Percentiles rank a stretch among this genome's conserved stretches.
phyloP scores from a whole-genome alignment of 2,888 invertebrate species.

The Ormyrus thymus region DNA sequence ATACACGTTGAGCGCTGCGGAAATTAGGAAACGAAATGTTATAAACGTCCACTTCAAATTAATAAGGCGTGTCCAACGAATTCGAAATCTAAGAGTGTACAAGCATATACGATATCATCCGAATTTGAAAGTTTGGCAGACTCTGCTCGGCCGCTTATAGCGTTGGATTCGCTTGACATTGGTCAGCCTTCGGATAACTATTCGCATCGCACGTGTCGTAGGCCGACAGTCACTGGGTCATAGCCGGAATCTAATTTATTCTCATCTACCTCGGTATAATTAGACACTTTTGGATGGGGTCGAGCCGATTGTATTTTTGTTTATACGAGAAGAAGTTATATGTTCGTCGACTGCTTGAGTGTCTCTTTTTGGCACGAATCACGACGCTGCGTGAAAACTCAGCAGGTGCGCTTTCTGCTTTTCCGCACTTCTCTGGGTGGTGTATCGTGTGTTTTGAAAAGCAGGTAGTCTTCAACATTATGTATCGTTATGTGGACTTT shows the following conservation, averaged over 20 bases:
- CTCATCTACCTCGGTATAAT: conserved; percentile 32
- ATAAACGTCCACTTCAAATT: conserved; percentile 24
- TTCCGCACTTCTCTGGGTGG: not conserved
- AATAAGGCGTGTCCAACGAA: conserved; percentile 22
- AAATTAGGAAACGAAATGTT: not conserved
- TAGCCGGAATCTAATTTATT: conserved; percentile 37
- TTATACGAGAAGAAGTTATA: not conserved
- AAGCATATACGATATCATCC: not conserved
- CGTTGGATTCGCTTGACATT: conserved; percentile 28
- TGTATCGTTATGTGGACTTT: conserved; percentile 69
- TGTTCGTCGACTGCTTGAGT: not conserved
- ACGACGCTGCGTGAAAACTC: conserved; percentile 10
- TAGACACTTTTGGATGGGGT: not conserved
- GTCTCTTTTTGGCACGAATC: conserved; percentile 47
- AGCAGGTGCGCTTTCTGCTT: not conserved
- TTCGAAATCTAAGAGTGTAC: not conserved
- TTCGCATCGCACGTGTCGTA: conserved; percentile 35
- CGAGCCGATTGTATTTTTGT: conserved; percentile 29
- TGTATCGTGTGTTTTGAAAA: conserved; percentile 28
- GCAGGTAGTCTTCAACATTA: conserved; percentile 56
- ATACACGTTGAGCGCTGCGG: not conserved
- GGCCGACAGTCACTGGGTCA: conserved; percentile 25
- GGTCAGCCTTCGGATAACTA: conserved; percentile 34
- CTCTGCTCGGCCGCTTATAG: not conserved
- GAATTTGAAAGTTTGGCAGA: conserved; percentile 22